Base-by-base conservation (phyloP, 2,888 invertebrate species). In the Heliconius aoede region DNA sequence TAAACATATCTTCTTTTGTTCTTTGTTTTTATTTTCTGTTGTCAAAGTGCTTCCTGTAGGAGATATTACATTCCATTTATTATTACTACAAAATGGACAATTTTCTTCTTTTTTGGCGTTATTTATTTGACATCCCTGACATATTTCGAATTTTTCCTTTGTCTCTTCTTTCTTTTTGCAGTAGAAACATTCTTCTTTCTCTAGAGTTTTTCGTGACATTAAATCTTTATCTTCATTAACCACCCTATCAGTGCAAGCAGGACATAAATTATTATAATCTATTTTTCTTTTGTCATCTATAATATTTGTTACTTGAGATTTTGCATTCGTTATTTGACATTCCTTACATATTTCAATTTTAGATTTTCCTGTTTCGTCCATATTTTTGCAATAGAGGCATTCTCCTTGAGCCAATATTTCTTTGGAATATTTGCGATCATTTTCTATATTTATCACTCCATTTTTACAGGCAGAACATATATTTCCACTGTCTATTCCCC, bases 301-400 rank as follows among this genome's bases (percentile, higher is more conserved):
- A 30, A 28, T 30, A 62, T 62, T 62, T 30, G 18, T 18, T n/a
- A 32, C 62, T 64, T n/a, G 21, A 64, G 62, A 64, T 64, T 64
- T 64, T 32, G n/a, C n/a, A 8, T 32, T 64, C 1, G n/a, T 1
- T 32, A 9, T 11, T 21, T 64, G 62, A 64, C 62, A 64, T 64
- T 32, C 62, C 11, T 64, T 64, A 64, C 62, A 64, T 64, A 24
- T 21, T 21, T 64, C 30, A 28, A 64, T 32, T 32, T 64, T 32
- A 64, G 62, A n/a, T 32, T 64, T 55, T 55, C 3, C 9, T 3
- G n/a, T 55, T 55, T 55, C n/a, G 1, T 55, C 55, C 55, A n/a
- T 40, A 1, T 15, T 65, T 65, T 65, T 65, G 15, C 65, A 65
- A 40, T 65, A 40, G 24, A 24, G 13, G 18, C 65, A 65, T 65